Conservation (phyloP, 1,140 invertebrate species). For the Coenobita brevimanus region DNA sequence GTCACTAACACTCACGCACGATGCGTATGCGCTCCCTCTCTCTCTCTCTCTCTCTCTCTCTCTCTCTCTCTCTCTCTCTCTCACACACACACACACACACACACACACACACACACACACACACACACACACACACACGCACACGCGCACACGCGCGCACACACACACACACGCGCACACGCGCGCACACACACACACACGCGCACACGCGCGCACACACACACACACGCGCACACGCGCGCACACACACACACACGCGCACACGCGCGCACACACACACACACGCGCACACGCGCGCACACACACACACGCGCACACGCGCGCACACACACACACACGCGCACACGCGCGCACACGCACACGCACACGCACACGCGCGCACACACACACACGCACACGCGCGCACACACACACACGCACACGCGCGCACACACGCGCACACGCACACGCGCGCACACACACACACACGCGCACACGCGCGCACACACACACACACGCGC, state of each 20-base stretch:
- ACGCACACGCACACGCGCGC: not conserved
- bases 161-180: not conserved
- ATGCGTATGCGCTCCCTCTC: too few relatives aligned
- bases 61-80: too few relatives aligned
- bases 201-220: not conserved
- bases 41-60: too few relatives aligned
- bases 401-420: slow-evolving; percentile 24
- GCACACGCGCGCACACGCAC: not conserved
- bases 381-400: slow-evolving; percentile 3
- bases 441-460: too few relatives aligned
- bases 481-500: too few relatives aligned
- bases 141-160: not conserved
- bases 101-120: too few relatives aligned
- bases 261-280: slow-evolving; percentile 1
- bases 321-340: not conserved
- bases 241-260: not conserved
- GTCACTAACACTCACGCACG: too few relatives aligned
- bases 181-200: not conserved
- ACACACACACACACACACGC: slow-evolving; percentile 12
- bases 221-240: not conserved
- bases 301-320: not conserved
- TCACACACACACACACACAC: too few relatives aligned
- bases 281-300: not conserved
- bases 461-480: too few relatives aligned
- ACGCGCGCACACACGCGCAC: too few relatives aligned